Conservation (phyloP, 2,113 vertebrate species). For the Nanorana parkeri region DNA sequence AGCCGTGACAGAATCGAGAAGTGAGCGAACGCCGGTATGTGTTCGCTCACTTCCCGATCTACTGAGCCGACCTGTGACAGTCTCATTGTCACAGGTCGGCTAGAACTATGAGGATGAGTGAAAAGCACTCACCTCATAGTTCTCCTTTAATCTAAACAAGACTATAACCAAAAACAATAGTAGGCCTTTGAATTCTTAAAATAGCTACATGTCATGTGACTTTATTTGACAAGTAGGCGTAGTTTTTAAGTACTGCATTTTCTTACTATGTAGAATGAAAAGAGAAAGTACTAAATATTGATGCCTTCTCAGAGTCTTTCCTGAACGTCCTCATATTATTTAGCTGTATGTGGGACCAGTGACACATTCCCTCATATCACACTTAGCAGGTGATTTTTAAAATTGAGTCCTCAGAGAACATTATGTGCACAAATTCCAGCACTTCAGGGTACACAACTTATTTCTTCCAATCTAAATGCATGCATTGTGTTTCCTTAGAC, state of each 20-base stretch:
- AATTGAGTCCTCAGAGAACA: conserved; percentile 59
- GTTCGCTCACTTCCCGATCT: too few species aligned
- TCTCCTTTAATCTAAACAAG: too few species aligned
- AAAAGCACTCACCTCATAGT: too few species aligned
- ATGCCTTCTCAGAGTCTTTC: conserved; percentile 50
- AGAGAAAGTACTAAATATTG: conserved; percentile 42
- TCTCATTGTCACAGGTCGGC: too few species aligned
- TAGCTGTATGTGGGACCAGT: conserved; percentile 56
- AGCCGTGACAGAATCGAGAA: too few species aligned
- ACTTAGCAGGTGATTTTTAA: conserved; percentile 56
- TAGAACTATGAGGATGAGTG: too few species aligned
- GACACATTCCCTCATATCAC: conserved; percentile 62
- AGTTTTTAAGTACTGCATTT: neutral
- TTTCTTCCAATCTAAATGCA: conserved; percentile 23
- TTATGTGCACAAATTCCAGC: conserved; percentile 55
- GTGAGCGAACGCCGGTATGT: too few species aligned
- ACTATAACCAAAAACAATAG: too few species aligned
- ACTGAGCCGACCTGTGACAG: too few species aligned
- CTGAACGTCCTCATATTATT: conserved; percentile 56
- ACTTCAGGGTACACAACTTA: conserved; percentile 19
- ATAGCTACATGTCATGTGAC: too few species aligned
- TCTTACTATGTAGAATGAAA: neutral
- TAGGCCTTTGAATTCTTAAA: too few species aligned
- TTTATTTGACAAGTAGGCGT: neutral
- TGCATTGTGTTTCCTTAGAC: conserved; percentile 24